A percentile compares a stretch with the other conserved stretches of the same genome.
Evolutionary conservation across 2,797 vertebrate species (phyloP).

Genomic region (Sciurus carolinensis): DNA sequence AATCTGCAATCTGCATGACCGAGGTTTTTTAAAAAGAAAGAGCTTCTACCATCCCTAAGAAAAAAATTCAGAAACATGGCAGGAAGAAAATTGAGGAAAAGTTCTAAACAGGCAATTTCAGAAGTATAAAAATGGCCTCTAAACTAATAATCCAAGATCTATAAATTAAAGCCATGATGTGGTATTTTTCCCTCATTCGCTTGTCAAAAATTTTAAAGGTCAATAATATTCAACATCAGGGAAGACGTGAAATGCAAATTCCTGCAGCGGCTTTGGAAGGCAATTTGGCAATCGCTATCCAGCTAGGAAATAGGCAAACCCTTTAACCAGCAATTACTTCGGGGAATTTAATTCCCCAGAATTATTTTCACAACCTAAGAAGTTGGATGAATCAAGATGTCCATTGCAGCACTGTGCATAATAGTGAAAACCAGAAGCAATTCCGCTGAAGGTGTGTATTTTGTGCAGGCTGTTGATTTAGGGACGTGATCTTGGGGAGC

Average conservation of each 20-base stretch:
- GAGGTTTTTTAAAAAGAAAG: neutral
- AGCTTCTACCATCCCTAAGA: neutral
- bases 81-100: neutral
- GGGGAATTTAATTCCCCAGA: neutral
- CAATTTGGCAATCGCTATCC: neutral
- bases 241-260: neutral
- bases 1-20: neutral
- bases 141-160: conserved; percentile 22
- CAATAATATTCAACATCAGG: neutral
- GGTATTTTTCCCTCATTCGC: neutral
- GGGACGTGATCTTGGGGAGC: neutral
- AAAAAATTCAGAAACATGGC: neutral
- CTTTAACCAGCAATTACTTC: neutral
- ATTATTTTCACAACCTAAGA: neutral
- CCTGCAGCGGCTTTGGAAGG: neutral
- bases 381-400: neutral
- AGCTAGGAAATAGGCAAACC: neutral
- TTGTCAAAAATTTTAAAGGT: neutral
- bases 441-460: neutral
- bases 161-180: conserved; percentile 6
- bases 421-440: neutral
- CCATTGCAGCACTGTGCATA: neutral
- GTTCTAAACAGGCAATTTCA: neutral
- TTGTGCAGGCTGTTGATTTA: neutral
- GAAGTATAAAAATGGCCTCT: neutral